A percentile compares a stretch with the other conserved stretches of the same genome.
Conservation (phyloP, 92 coral and sea anemone species). For the Heliopora coerulea region DNA sequence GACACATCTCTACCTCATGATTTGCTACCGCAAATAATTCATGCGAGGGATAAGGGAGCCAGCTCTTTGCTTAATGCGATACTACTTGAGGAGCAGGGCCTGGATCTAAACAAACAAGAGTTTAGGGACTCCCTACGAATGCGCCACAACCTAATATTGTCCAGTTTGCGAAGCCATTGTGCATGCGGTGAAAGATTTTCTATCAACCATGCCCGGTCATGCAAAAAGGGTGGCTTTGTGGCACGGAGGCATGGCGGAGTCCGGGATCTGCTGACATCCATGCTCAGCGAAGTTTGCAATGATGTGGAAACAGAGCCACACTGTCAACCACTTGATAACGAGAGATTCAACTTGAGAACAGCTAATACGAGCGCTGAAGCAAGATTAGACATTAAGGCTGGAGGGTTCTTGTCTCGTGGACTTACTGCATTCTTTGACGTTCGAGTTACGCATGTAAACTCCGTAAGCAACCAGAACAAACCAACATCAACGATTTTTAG, state of each 20-base stretch:
- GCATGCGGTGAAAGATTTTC: constrained; percentile 27
- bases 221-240: constrained; percentile 48
- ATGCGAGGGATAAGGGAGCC: constrained; percentile 48
- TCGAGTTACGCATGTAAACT: constrained; percentile 17
- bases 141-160: constrained; percentile 1
- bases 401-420: constrained; percentile 43
- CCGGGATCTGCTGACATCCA: constrained; percentile 41
- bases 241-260: constrained; percentile 46
- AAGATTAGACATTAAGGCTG: constrained; percentile 43
- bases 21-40: constrained; percentile 7
- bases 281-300: constrained; percentile 37
- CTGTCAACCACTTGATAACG: constrained; percentile 39
- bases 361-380: constrained; percentile 42
- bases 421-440: constrained; percentile 45
- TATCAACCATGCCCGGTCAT: constrained; percentile 23
- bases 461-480: constrained; percentile 10
- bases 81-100: constrained; percentile 25
- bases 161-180: constrained; percentile 35
- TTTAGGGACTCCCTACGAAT: constrained; percentile 34
- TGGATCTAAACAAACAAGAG: constrained; percentile 39
- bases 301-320: constrained; percentile 30
- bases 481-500: constrained; percentile 30
- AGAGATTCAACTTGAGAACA: constrained; percentile 31
- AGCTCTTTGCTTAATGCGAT: constrained; percentile 42
- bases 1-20: constrained; percentile 42